Percentiles rank a stretch among this genome's conserved stretches.
Conservation (phyloP, 2,113 vertebrate species). For the Megaceryle maxima region DNA sequence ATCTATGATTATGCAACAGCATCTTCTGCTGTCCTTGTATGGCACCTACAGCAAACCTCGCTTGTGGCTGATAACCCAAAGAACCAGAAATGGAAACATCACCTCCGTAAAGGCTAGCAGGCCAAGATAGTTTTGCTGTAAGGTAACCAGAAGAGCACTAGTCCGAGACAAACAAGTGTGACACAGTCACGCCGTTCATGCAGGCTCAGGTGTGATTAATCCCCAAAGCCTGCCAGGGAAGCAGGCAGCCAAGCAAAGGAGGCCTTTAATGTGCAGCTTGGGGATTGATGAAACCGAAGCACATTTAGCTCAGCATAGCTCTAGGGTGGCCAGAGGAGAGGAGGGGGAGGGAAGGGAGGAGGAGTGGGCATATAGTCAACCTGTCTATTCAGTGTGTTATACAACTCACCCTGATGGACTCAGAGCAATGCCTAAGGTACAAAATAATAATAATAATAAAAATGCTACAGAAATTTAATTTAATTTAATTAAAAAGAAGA, state of each 20-base stretch:
- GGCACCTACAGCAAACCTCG: neutral
- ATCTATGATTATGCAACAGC: neutral
- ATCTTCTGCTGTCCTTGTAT: accelerated
- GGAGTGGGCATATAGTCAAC: neutral
- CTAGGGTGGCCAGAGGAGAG: neutral
- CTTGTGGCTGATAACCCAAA: neutral
- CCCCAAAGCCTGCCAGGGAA: slow-evolving; percentile 25
- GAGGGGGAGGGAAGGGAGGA: neutral
- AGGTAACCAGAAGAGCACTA: neutral
- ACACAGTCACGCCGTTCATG: neutral
- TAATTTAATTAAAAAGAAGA: neutral
- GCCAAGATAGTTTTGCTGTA: accelerated
- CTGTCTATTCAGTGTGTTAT: neutral
- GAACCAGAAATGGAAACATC: accelerated
- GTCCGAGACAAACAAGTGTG: neutral
- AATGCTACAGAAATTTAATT: slow-evolving; percentile 38
- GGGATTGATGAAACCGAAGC: neutral
- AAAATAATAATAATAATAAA: neutral
- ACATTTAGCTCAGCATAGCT: neutral
- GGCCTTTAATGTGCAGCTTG: slow-evolving; percentile 52
- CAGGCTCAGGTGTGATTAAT: slow-evolving; percentile 17
- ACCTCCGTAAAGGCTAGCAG: accelerated
- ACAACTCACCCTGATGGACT: neutral
- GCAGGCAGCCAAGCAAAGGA: neutral
- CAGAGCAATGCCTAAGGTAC: neutral